Evolutionary conservation across 1,140 invertebrate genomes (phyloP).

Genomic region (Heliconius himera): DNA sequence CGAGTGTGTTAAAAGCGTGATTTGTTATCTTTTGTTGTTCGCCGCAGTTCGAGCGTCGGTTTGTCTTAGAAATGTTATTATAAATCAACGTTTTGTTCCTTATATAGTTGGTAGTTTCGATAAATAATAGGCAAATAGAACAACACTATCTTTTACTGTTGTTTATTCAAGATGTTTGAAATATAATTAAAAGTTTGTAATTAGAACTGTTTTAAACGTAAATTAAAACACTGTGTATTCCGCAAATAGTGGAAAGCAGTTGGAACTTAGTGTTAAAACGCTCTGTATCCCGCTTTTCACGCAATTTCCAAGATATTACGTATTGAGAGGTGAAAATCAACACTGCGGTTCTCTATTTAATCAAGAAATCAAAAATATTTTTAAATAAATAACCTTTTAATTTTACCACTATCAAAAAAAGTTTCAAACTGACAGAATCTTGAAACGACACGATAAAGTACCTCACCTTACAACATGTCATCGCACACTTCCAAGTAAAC

Average conservation of each 20-base stretch:
- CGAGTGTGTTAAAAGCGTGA: constrained; percentile 66
- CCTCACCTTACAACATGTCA: constrained; percentile 12
- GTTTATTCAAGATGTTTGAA: not conserved
- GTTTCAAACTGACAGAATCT: not conserved
- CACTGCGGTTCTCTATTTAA: too few species aligned
- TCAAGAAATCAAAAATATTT: too few species aligned
- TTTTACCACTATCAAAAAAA: not conserved
- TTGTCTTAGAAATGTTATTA: constrained; percentile 49
- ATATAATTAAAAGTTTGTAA: not conserved
- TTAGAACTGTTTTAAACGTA: not conserved
- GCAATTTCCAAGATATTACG: too few species aligned
- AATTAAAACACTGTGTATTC: too few species aligned
- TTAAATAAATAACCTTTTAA: not conserved
- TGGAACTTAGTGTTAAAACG: too few species aligned
- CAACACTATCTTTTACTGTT: too few species aligned
- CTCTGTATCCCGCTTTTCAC: too few species aligned
- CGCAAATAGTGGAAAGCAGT: too few species aligned
- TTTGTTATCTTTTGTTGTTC: constrained; percentile 68
- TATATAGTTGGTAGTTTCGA: constrained; percentile 11
- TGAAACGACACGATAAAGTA: not conserved
- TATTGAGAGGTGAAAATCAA: too few species aligned
- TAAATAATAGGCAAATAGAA: constrained; percentile 15
- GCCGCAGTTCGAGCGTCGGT: constrained; percentile 41
- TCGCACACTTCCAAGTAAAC: constrained; percentile 16
- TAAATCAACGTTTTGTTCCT: constrained; percentile 34